phyloP scores from a whole-genome alignment of 1,140 invertebrate species.

The Atta texana region DNA sequence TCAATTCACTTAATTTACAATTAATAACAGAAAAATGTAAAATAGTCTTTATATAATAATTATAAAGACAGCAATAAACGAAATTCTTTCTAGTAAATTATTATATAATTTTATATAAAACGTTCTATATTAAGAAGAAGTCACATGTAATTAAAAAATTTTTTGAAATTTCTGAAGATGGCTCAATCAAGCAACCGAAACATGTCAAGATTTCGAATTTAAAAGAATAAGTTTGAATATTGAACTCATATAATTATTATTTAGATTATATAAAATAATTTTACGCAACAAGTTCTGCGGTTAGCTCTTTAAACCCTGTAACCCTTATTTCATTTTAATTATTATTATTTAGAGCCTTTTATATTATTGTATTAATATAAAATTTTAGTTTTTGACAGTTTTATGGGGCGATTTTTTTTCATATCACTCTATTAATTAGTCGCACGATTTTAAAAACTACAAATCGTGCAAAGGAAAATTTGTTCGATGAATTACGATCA shows the following conservation, averaged over 20 bases:
- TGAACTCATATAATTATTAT: too few relatives aligned
- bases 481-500: constrained; percentile 37
- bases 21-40: neutral
- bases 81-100: neutral
- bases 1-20: neutral
- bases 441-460: constrained; percentile 11
- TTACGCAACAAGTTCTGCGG: too few relatives aligned
- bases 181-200: too few relatives aligned
- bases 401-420: neutral
- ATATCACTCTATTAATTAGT: constrained; percentile 22
- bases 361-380: neutral
- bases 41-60: neutral
- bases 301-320: too few relatives aligned
- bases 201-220: too few relatives aligned
- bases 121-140: too few relatives aligned
- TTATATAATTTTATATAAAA: constrained; percentile 3
- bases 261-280: too few relatives aligned
- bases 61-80: neutral
- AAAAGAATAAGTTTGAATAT: too few relatives aligned
- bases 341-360: too few relatives aligned
- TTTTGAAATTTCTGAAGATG: too few relatives aligned
- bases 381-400: neutral
- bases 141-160: too few relatives aligned
- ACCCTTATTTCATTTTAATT: too few relatives aligned
- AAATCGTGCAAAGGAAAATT: constrained; percentile 17